Base-by-base conservation (phyloP, 2,888 invertebrate species). In the Lucinisca nassula region DNA sequence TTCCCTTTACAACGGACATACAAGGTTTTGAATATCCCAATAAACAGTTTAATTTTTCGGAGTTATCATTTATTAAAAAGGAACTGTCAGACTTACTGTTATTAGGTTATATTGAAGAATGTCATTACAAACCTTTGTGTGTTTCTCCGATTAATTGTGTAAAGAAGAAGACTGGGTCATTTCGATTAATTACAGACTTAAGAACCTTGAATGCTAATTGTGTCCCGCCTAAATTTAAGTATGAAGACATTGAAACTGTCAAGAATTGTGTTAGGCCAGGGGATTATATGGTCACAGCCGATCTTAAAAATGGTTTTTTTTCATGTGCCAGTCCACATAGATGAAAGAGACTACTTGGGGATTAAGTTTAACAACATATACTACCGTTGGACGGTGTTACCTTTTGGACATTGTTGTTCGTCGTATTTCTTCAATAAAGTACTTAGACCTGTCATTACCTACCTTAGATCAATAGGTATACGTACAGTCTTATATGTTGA, bases 131-230 rank as follows among this genome's bases (percentile, higher is more conserved):
- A 37, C 81, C 74, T 27, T 45, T 14, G 17, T 85, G 81, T 35
- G 72, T 85, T 3, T 77, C 72, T 0, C 81, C 85, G 6, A 78
- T 85, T 74, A 24, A 30, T 45, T n/a, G 81, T 82, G 78, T 78
- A 4, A 61, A 61, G 14, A 79, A 79, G 21, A 79, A 79, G 45
- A 72, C 12, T 70, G 67, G 51, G 12, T 58, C 40, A 17, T 79
- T 61, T 30, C 72, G 82, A 21, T 38, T 85, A 12, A 51, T 82
- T n/a, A 75, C 51, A n/a, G 85, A 85, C 27, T 49, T 82, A 27
- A n/a, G 81, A 49, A 24, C 4, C 27, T 51, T 85, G 14, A 82
- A 85, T 73, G 17, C 4, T 17, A 72, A 72, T 8, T 72, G 32
- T 72, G 21, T 4, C 30, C 37, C n/a, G n/a, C 72, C 72, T 35